Base-by-base conservation (phyloP, 2,888 invertebrate genomes). In the Clostera curtula region DNA sequence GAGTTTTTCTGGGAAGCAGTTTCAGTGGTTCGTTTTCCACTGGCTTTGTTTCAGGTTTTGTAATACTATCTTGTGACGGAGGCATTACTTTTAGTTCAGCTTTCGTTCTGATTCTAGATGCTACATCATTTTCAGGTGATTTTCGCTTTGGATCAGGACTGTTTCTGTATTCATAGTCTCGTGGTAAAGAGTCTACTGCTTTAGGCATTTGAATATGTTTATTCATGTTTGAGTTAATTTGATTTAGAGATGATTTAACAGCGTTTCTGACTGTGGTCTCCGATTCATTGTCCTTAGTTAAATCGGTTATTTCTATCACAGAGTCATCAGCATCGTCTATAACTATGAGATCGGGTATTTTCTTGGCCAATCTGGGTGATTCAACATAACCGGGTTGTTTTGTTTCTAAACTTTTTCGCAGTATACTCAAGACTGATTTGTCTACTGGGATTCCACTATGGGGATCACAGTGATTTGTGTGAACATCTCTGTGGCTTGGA, bases 71-170 rank as follows among this genome's bases (percentile, higher is more conserved):
- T 50, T 74, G 69, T 19, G 76, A 69, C n/a, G 77, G 74, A 13
- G 75, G 80, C 72, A 77, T 71, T 16, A 72, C 86, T 70, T 95
- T 95, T 19, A 94, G 74, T 72, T 95, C 95, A 2, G 93, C 95
- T 75, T 95, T 95, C 3, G 95, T 95, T 42, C 94, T 85, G 54
- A 95, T 94, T 56, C 93, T 86, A 6, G 92, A 89, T 18, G 90
- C 89, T 22, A 90, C 77, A 39, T 85, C 85, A 32, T 68, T 74
- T 62, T 84, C 84, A 11, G 77, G 74, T 18, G 75, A 72, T 51
- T 69, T 76, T 18, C 65, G 64, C 50, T 76, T 74, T 12, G 51
- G 23, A 25, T 80, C 74, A 20, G 42, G 38, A 29, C 50, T 72
- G 25, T 75, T 73, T 33, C 63, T 63, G 39, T 68, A 72, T 42